Evolutionary conservation across 2,797 vertebrate genomes (phyloP), one percentile per base, ranked within the genome.

Genomic region (Ceryle rudis): DNA sequence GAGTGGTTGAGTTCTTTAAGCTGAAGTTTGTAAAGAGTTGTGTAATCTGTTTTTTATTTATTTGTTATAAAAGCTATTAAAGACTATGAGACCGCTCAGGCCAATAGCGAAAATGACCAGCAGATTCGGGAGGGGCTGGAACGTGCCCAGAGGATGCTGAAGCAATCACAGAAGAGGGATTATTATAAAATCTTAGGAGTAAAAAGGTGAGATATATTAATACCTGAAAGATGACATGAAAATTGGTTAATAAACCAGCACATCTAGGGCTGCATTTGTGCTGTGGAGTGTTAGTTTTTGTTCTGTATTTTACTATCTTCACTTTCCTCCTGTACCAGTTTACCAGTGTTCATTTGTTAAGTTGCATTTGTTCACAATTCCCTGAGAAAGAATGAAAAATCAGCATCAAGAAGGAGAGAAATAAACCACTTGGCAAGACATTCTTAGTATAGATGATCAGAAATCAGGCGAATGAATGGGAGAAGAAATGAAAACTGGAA

Each of bases 171-270:
- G 97, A 99, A 99, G 97, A 99, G 98, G 94, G 99, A 99, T 97
- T 99, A 99, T 96, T 99, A 99, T 94, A 99, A 99, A 98, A 99
- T 99, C 96, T 97, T 99, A 49, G 99, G 99, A 84, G 99, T 99
- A 55, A 99, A 99, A 98, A 99, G 99, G 99, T 99, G 92, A 97
- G 78, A 44, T 66, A 47, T 26, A 44, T 8, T 88, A 58, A 67
- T 93, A 73, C 46, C 65, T 31, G 65, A 71, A n/a, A 52, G 4
- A n/a, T 52, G 16, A 70, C 29, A 4, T 39, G 37, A 31, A 87
- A 74, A 42, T 16, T 83, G 12, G 25, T 81, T 94, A 15, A 46
- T 87, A 64, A 89, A 78, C 10, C 37, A 20, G 25, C 31, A 49
- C 9, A 9, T 66, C 28, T 60, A 41, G 75, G 51, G 41, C 21